Evolutionary conservation across 2,113 vertebrate genomes (phyloP).

Genomic region (Hymenochirus boettgeri): DNA sequence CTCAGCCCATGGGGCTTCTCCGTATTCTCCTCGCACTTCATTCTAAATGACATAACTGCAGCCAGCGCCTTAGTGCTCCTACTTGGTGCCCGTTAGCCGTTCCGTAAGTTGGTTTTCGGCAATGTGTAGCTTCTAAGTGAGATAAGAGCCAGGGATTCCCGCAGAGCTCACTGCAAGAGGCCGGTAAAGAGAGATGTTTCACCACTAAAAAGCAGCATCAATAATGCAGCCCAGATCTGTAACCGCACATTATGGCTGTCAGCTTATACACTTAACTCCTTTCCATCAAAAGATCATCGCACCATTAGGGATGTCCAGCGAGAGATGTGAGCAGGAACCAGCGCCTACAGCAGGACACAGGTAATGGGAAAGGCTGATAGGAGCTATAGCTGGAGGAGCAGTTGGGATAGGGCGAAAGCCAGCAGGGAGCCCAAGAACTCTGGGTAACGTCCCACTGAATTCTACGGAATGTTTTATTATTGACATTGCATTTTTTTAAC

Average conservation of each 20-base stretch:
- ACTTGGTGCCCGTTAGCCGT: not conserved
- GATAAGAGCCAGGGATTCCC: slow-evolving; percentile 25
- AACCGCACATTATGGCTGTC: slow-evolving; percentile 41
- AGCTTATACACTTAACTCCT: slow-evolving; percentile 41
- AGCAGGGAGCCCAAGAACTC: not conserved
- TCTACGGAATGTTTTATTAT: too few relatives aligned
- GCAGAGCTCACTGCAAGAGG: slow-evolving; percentile 20
- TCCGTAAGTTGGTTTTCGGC: slow-evolving; percentile 8
- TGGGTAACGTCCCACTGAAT: too few relatives aligned
- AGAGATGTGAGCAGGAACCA: slow-evolving; percentile 19
- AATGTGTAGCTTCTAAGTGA: slow-evolving; percentile 6
- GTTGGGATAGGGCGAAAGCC: too few relatives aligned
- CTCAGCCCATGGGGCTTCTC: not conserved
- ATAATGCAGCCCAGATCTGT: slow-evolving; percentile 38
- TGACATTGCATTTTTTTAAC: too few relatives aligned
- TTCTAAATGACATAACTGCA: slow-evolving; percentile 7
- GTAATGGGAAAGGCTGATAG: not conserved
- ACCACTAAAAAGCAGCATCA: slow-evolving; percentile 38
- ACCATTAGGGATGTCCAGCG: slow-evolving; percentile 21
- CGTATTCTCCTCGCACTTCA: not conserved
- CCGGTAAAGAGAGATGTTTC: slow-evolving; percentile 36
- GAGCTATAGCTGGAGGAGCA: not conserved
- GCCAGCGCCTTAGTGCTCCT: slow-evolving; percentile 3
- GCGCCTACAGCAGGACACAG: slow-evolving; percentile 1
- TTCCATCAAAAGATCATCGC: slow-evolving; percentile 36